Conservation (phyloP, 2,113 vertebrate species). For the Gambusia affinis region DNA sequence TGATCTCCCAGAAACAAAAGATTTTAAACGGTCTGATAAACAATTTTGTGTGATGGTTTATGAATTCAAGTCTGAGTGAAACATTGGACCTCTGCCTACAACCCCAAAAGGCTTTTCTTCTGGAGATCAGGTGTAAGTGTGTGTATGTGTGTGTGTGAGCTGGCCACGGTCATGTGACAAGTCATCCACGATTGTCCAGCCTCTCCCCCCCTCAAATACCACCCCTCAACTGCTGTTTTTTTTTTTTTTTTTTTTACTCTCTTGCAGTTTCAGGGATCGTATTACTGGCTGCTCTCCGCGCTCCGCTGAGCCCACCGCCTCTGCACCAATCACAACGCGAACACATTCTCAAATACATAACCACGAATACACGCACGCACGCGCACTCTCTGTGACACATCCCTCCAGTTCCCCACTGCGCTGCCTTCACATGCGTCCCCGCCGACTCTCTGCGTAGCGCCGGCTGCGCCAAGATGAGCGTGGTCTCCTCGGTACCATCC, state of each 20-base stretch:
- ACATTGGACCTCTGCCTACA: not conserved
- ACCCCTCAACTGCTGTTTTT: not conserved
- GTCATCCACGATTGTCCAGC: conserved; percentile 44
- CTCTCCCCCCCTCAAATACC: conserved; percentile 5
- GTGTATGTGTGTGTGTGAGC: not conserved
- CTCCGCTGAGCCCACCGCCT: conserved; percentile 69
- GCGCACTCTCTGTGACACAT: conserved; percentile 17
- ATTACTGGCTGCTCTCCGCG: conserved; percentile 63
- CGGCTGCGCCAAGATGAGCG: conserved; percentile 68
- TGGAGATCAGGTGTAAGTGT: conserved; percentile 4
- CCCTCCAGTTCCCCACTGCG: conserved; percentile 37
- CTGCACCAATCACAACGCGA: conserved; percentile 67
- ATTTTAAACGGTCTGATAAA: no score
- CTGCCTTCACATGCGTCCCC: conserved; percentile 55
- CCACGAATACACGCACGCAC: conserved; percentile 3
- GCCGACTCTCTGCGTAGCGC: conserved; percentile 51
- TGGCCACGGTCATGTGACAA: conserved; percentile 53
- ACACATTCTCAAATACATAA: conserved; percentile 18
- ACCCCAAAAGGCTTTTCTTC: conserved; percentile 19
- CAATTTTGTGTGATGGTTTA: no score
- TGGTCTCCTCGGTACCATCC: conserved; percentile 48
- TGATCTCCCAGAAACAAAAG: no score
- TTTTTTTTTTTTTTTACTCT: conserved; percentile 26
- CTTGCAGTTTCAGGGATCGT: conserved; percentile 58
- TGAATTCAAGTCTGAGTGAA: no score